These are phyloP conservation scores for Cyclargus thomasi DNA, from an alignment of 1,140 invertebrate genomes.

Conservation along the genomic window DNA sequence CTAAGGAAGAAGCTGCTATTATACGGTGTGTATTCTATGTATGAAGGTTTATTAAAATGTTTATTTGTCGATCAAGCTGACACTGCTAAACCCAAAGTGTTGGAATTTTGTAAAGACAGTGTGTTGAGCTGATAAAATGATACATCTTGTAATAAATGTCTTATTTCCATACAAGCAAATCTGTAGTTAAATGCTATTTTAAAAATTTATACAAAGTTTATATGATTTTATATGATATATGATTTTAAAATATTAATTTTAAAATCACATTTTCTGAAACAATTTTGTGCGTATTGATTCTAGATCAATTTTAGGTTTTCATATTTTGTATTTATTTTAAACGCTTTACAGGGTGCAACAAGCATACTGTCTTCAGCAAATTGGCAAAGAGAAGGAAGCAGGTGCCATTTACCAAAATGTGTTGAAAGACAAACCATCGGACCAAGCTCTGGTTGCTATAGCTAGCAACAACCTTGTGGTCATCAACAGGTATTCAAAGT, in stretches of 20 bases:
- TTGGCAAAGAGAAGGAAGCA: conserved; percentile 86
- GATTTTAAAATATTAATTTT: too few relatives aligned
- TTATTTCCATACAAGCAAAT: too few relatives aligned
- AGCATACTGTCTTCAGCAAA: conserved; percentile 90
- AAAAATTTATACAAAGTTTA: too few relatives aligned
- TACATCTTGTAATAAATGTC: too few relatives aligned
- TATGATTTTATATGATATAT: too few relatives aligned
- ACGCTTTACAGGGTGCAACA: conserved; percentile 85
- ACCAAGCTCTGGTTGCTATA: conserved; percentile 90
- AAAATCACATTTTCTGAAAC: too few relatives aligned
- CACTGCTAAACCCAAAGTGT: too few relatives aligned
- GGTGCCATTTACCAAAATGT: conserved; percentile 87
- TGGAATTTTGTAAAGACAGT: too few relatives aligned
- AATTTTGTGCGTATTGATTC: background rate
- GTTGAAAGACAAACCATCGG: conserved; percentile 86
- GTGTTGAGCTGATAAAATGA: too few relatives aligned
- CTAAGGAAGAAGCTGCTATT: conserved; percentile 91
- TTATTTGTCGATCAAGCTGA: too few relatives aligned
- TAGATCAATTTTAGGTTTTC: background rate
- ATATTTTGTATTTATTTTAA: background rate
- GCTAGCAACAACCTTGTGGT: conserved; percentile 95
- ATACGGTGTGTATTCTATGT: conserved; percentile 78
- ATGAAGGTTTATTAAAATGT: too few relatives aligned
- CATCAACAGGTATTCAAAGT: conserved; percentile 84
- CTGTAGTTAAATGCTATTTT: too few relatives aligned